Evolutionary conservation across 2,113 vertebrate genomes (phyloP).

Genomic region (Dendrocopos noguchii): DNA sequence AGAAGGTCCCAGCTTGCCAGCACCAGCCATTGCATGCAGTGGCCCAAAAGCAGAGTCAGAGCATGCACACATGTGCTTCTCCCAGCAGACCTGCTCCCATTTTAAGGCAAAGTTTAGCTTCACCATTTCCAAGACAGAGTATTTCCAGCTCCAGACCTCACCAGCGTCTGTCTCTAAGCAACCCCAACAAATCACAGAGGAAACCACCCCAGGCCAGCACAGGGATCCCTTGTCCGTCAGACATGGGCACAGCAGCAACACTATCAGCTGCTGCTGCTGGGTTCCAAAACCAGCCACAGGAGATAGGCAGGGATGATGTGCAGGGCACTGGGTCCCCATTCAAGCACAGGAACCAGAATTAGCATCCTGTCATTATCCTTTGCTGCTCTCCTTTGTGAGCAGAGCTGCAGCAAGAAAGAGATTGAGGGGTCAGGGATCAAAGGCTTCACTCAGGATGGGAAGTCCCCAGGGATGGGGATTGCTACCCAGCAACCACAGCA

Average conservation of each 20-base stretch:
- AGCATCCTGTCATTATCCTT: neutral
- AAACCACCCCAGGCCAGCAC: neutral
- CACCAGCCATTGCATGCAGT: neutral
- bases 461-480: neutral
- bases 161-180: neutral
- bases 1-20: neutral
- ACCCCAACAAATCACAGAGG: neutral
- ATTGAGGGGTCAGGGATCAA: fast-evolving
- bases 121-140: neutral
- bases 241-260: fast-evolving
- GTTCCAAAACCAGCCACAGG: neutral
- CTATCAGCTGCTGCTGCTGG: neutral
- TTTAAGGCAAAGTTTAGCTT: neutral
- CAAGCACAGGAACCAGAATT: neutral
- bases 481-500: fast-evolving
- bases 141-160: neutral
- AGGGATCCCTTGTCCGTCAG: fast-evolving
- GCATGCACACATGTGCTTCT: fast-evolving
- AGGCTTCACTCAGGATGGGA: neutral
- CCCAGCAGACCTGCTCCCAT: neutral
- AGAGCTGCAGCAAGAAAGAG: fast-evolving
- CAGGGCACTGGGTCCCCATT: fast-evolving
- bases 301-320: neutral
- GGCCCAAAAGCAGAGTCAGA: neutral
- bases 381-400: fast-evolving